Evolutionary conservation across 2,888 invertebrate genomes (phyloP).

Genomic region (Bibio marci): DNA sequence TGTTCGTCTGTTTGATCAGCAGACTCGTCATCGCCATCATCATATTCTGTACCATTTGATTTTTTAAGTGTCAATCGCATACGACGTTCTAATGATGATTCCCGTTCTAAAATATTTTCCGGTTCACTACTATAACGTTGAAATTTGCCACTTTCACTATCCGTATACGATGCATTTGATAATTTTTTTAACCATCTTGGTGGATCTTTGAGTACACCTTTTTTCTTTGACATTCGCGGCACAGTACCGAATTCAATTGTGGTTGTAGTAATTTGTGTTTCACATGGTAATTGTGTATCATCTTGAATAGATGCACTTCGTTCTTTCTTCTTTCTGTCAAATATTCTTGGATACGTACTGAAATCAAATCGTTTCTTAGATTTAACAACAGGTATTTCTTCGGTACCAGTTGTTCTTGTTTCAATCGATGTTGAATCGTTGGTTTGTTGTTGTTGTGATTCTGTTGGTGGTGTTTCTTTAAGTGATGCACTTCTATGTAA

Average conservation of each 20-base stretch:
- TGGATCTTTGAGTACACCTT: conserved; percentile 28
- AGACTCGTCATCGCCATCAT: conserved; percentile 21
- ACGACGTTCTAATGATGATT: conserved; percentile 28
- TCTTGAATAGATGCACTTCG: conserved; percentile 3
- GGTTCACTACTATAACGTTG: conserved; percentile 22
- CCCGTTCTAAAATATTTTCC: conserved; percentile 20
- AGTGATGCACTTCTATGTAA: conserved; percentile 30
- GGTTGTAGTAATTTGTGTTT: conserved; percentile 40
- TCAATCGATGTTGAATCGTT: conserved; percentile 12
- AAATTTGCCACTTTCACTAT: conserved; percentile 31
- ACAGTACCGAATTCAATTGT: conserved; percentile 50
- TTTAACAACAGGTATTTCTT: conserved; percentile 9
- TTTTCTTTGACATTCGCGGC: conserved; percentile 36
- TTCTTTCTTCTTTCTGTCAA: conserved; percentile 22
- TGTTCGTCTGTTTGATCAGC: conserved; percentile 33
- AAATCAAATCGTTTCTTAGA: conserved; percentile 36
- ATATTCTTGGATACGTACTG: conserved; percentile 61
- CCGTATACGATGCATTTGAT: conserved; percentile 13
- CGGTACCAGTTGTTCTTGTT: conserved; percentile 35
- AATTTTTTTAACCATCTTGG: conserved; percentile 7
- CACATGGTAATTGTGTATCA: conserved; percentile 33
- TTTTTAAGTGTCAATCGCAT: conserved; percentile 24
- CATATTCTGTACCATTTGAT: conserved; percentile 17
- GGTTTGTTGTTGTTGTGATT: conserved; percentile 3
- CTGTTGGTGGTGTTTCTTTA: conserved; percentile 18